Base-by-base conservation (phyloP, 2,888 invertebrate species). In the Erynnis tages region DNA sequence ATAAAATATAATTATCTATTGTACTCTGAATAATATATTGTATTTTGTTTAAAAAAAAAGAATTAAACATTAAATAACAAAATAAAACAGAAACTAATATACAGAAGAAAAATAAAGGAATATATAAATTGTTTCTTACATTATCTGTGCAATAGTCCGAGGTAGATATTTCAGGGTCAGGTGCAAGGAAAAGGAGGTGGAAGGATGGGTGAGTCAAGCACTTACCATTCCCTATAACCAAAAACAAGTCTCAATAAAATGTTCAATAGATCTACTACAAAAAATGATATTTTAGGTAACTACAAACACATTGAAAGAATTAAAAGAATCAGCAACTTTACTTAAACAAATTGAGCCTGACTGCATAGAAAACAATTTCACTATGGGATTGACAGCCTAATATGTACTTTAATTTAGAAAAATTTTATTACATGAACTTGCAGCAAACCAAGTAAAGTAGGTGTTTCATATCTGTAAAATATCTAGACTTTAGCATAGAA, bases 201-300 rank as follows among this genome's bases (percentile, higher is more conserved):
- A 56, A 57, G 53, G 30, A 11, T 4, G 57, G 60, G 60, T 60
- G 59, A 63, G 38, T 32, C 37, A 27, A 49, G 53, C 72, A 82
- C 83, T 85, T 85, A 87, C 85, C 80, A 67, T 63, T 38, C 41
- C 72, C 84, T 86, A 83, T 19, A 73, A 78, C 65, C 62, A 76
- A 74, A 69, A 63, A 43, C 7, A 14, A 7, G n/a, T 41, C 2
- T 8, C 11, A 41, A 38, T 11, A 49, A 62, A 50, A 61, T 13
- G 2, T 19, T 29, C n/a, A n/a, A 38, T 8, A 52, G 34, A 32
- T n/a, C n/a, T n/a, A 25, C 7, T 47, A 29, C 27, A 32, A 32
- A 53, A 27, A 53, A 43, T 54, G 54, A 44, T 45, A 53, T 46
- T 53, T 17, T 25, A 17, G n/a, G n/a, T n/a, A n/a, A n/a, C n/a